Percentiles rank a stretch among this genome's conserved stretches.
Conservation (phyloP, 2,113 vertebrate species). For the Chinchilla lanigera region DNA sequence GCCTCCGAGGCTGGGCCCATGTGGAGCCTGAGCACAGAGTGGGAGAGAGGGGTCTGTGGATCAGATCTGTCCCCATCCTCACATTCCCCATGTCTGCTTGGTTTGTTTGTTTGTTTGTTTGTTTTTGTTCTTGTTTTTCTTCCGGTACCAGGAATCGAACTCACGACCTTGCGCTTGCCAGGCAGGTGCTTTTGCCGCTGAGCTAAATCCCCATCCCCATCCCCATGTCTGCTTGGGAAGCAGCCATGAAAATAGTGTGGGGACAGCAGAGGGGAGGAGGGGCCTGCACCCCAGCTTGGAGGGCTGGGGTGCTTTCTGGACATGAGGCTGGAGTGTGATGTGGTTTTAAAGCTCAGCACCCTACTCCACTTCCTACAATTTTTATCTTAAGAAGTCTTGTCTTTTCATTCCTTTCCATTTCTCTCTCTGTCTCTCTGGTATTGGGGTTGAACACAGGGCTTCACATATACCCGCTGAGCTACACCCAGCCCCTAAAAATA, state of each 20-base stretch:
- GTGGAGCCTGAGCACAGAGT: neutral
- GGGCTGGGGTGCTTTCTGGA: neutral
- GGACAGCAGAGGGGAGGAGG: rapidly evolving
- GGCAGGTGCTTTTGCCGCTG: no score
- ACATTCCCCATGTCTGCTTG: neutral
- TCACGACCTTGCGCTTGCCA: no score
- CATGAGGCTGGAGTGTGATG: neutral
- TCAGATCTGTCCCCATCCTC: rapidly evolving
- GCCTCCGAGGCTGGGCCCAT: neutral
- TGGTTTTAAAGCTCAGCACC: neutral
- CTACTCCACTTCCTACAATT: neutral
- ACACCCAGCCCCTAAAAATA: neutral
- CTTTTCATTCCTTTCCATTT: neutral
- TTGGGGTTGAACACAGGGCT: neutral
- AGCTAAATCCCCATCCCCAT: rapidly evolving
- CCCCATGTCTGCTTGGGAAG: neutral
- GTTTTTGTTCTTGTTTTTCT: no score
- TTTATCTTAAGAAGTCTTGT: neutral
- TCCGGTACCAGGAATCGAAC: no score
- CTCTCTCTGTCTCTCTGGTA: neutral
- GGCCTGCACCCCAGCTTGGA: no score
- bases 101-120: no score
- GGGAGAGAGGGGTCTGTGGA: neutral
- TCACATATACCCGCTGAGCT: no score
- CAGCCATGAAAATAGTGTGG: neutral